phyloP scores from a whole-genome alignment of 1,140 invertebrate genomes.

The Euura lappo region DNA sequence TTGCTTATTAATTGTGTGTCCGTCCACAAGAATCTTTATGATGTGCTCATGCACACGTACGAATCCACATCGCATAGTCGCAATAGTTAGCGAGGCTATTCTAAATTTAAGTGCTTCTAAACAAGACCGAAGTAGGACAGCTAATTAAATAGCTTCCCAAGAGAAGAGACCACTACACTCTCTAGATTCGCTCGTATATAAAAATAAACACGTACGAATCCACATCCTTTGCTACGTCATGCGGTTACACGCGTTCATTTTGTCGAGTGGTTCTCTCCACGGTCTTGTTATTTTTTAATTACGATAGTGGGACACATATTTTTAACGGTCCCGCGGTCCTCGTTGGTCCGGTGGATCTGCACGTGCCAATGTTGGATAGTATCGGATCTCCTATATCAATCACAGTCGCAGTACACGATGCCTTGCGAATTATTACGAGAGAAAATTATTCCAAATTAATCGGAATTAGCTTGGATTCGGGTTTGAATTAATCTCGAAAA shows the following conservation, averaged over 20 bases:
- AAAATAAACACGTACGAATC: neutral
- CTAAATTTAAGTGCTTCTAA: constrained; percentile 26
- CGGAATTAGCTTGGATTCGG: no score
- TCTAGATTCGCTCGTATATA: neutral
- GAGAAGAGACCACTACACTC: neutral
- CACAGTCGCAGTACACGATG: neutral
- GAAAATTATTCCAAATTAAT: no score
- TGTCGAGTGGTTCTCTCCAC: neutral
- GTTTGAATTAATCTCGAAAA: no score
- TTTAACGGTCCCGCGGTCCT: neutral
- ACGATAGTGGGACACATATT: neutral
- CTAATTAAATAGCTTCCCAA: constrained; percentile 34
- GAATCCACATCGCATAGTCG: neutral
- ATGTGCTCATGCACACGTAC: neutral
- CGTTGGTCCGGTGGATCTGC: neutral
- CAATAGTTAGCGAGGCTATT: neutral
- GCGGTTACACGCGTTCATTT: neutral
- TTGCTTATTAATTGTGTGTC: neutral
- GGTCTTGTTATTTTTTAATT: constrained; percentile 3
- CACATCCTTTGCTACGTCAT: neutral
- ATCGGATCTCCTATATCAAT: no score
- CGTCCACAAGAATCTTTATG: neutral
- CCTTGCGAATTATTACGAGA: neutral
- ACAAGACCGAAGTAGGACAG: constrained; percentile 32
- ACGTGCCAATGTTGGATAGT: no score